Conservation (phyloP, 2,113 vertebrate genomes). For the Nesogale talazaci region DNA sequence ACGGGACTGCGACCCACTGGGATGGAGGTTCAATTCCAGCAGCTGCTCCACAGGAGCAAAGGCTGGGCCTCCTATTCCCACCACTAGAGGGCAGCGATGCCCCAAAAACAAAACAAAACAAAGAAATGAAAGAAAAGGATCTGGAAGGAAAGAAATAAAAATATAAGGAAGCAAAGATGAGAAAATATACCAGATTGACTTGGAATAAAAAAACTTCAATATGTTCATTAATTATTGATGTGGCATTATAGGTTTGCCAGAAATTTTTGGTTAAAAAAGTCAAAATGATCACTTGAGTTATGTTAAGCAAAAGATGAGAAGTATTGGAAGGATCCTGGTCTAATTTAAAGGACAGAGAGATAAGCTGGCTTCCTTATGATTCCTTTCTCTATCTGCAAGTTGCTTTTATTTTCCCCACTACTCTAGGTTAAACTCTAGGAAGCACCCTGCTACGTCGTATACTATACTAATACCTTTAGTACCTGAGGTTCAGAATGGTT, state of each 20-base stretch:
- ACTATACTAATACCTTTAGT: too few relatives aligned
- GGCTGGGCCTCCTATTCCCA: too few relatives aligned
- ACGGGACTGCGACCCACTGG: too few relatives aligned
- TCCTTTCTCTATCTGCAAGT: not conserved
- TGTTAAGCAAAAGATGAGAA: not conserved
- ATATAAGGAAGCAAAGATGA: not conserved
- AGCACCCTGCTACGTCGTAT: too few relatives aligned
- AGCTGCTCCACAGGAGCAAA: too few relatives aligned
- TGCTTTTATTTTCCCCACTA: not conserved
- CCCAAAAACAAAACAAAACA: too few relatives aligned
- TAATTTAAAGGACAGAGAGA: not conserved
- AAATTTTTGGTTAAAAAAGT: not conserved
- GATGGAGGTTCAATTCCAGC: too few relatives aligned
- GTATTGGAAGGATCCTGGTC: not conserved
- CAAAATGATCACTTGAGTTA: slow-evolving; percentile 23
- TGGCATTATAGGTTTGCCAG: not conserved
- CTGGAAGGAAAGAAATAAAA: not conserved
- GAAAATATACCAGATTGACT: not conserved
- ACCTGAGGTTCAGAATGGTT: not conserved
- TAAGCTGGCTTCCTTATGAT: not conserved
- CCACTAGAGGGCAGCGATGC: too few relatives aligned
- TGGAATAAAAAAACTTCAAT: not conserved
- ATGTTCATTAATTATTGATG: not conserved
- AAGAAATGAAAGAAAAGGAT: not conserved
- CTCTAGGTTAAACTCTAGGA: too few relatives aligned